These are phyloP conservation scores for Rhodophaea formosa DNA, from an alignment of 2,888 invertebrate species.

Conservation along the genomic window DNA sequence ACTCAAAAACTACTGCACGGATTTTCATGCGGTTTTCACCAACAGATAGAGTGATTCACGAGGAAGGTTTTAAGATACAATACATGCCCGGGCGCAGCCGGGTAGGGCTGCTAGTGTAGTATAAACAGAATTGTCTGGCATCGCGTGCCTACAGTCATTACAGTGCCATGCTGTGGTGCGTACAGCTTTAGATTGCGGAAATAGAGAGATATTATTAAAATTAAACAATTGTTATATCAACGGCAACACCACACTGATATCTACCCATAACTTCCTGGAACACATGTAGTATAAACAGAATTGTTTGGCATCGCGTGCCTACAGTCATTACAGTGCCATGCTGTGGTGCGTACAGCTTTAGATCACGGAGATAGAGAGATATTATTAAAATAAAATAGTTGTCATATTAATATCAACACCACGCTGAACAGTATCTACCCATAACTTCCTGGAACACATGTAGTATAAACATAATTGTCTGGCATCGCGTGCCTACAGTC, in stretches of 20 bases:
- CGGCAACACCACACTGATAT: not conserved
- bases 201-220: not conserved
- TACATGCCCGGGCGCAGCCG: too few species aligned
- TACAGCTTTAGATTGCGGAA: not conserved
- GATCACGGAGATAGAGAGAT: too few species aligned
- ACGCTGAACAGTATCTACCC: not conserved
- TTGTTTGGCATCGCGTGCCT: conserved; percentile 10
- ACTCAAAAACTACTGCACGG: too few species aligned
- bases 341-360: conserved; percentile 5
- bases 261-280: conserved; percentile 30
- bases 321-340: conserved; percentile 6
- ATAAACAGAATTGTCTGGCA: conserved; percentile 19
- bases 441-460: conserved; percentile 31
- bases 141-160: conserved; percentile 12
- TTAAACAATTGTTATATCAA: too few species aligned
- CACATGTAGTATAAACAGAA: too few species aligned
- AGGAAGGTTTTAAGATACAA: too few species aligned
- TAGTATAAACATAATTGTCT: conserved; percentile 23
- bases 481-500: conserved; percentile 10
- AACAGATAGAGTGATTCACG: too few species aligned
- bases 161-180: conserved; percentile 6
- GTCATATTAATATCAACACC: too few species aligned
- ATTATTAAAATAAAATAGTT: too few species aligned
- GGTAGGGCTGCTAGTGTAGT: too few species aligned
- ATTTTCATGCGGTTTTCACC: too few species aligned